Evolutionary conservation across 2,888 invertebrate genomes (phyloP).

Genomic region (Tortrix viridana): DNA sequence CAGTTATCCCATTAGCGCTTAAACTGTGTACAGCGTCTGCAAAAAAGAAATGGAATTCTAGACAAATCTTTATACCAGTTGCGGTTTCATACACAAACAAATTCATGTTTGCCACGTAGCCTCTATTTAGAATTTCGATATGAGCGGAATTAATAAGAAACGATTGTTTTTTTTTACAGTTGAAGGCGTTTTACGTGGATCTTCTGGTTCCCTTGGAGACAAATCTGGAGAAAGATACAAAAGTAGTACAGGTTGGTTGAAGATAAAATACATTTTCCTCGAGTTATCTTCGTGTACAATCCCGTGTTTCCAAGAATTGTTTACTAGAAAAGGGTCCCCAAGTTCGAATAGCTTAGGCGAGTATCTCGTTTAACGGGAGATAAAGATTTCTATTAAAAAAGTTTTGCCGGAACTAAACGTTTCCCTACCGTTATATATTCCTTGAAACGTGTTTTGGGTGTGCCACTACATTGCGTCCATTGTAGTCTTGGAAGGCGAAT

Average conservation of each 20-base stretch:
- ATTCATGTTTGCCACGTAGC: conserved; percentile 15
- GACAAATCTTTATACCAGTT: conserved; percentile 28
- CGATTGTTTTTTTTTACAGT: conserved; percentile 81
- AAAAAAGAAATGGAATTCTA: conserved; percentile 32
- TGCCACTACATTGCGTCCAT: conserved; percentile 2
- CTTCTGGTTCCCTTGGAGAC: conserved; percentile 96
- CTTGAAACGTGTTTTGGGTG: conserved; percentile 22
- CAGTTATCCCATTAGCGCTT: conserved; percentile 11
- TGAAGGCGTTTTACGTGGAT: conserved; percentile 97
- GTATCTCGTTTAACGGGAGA: conserved; percentile 55
- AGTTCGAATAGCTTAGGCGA: conserved; percentile 60
- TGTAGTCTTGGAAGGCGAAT: not conserved
- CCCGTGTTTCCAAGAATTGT: conserved; percentile 59
- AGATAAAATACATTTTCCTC: conserved; percentile 52
- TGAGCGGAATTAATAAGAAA: conserved; percentile 30
- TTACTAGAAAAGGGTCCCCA: conserved; percentile 58
- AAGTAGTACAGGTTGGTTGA: conserved; percentile 92
- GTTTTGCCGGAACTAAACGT: conserved; percentile 53
- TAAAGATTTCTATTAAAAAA: conserved; percentile 72
- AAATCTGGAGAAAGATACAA: conserved; percentile 96
- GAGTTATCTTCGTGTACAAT: conserved; percentile 60
- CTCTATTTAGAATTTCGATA: not conserved
- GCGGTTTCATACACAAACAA: conserved; percentile 11
- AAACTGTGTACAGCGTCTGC: conserved; percentile 29
- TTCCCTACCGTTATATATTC: conserved; percentile 34